Base-by-base conservation (phyloP, 1,140 invertebrate genomes). In the Maniola jurtina region DNA sequence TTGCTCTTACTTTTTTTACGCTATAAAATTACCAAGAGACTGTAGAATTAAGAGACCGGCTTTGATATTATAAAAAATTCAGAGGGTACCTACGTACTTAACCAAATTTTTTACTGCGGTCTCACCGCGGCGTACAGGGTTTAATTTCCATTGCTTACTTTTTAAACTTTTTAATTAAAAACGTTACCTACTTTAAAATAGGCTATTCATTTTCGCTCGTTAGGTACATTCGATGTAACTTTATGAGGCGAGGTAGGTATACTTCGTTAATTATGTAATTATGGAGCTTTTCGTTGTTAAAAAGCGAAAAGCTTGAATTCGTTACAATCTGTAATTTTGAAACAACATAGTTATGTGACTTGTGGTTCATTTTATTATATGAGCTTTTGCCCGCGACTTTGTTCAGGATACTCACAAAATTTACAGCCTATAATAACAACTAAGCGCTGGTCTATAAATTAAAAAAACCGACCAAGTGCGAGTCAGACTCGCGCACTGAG, bases 81-180 rank as follows among this genome's bases (percentile, higher is more conserved):
- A 64, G 36, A 58, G 55, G 7, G 63, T 65, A n/a, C n/a, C n/a
- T n/a, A 64, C 55, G 25, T 25, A 58, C 55, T 64, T 64, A 38
- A 48, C 14, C 61, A 16, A 55, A 10, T 64, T 65, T 59, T 65
- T 60, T 59, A 13, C 48, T 52, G 48, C 6, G 48, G 48, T 66
- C 34, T 47, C 40, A 36, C 13, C n/a, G 33, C 36, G 35, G 13
- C n/a, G 50, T 45, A 54, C 16, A 16, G 33, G 15, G 59, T 36
- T 25, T 36, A 63, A 55, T 48, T 66, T 61, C 50, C 33, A 61
- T 66, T 66, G 58, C 61, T 66, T 66, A 61, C 16, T 66, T 61
- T 66, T 47, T 34, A 61, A 66, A 25, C 25, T 52, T 66, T 61
- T 66, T 66, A 66, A 66, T 66, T 66, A 66, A 66, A 64, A 66